These are phyloP conservation scores for Patella ulyssiponensis DNA, from an alignment of 2,888 invertebrate species.

Conservation along the genomic window DNA sequence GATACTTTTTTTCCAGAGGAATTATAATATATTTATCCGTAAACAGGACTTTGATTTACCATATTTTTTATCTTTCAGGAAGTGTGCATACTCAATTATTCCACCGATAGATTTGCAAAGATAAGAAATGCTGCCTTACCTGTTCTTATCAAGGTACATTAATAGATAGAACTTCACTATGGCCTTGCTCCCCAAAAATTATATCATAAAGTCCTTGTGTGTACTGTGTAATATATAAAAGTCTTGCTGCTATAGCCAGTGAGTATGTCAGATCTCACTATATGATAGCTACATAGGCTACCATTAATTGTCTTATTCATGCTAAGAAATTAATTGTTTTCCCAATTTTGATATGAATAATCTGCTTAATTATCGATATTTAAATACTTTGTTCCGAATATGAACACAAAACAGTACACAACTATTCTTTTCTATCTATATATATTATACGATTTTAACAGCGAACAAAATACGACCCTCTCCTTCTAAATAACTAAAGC, in stretches of 20 bases:
- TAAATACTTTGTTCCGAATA: too few relatives aligned
- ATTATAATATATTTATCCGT: not conserved
- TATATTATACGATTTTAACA: too few relatives aligned
- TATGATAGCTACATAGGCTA: not conserved
- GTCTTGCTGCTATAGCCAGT: not conserved
- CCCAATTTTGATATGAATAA: too few relatives aligned
- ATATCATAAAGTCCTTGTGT: not conserved
- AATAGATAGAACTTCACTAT: too few relatives aligned
- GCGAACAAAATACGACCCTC: too few relatives aligned
- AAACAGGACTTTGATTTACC: not conserved
- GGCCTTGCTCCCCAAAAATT: not conserved
- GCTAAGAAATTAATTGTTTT: too few relatives aligned
- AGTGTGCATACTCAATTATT: constrained; percentile 61
- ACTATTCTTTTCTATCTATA: too few relatives aligned
- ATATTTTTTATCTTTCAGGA: constrained; percentile 51
- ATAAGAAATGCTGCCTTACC: constrained; percentile 64
- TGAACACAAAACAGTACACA: too few relatives aligned
- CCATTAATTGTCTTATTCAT: too few relatives aligned
- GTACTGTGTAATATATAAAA: not conserved
- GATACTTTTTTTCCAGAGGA: not conserved
- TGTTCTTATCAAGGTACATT: constrained; percentile 63
- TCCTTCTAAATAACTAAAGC: too few relatives aligned
- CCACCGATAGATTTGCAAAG: constrained; percentile 63
- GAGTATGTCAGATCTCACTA: not conserved
- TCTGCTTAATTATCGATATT: too few relatives aligned